Percentiles rank a stretch among this genome's conserved stretches.
These are phyloP conservation scores for Synaphobranchus kaupii DNA, from an alignment of 2,797 vertebrate genomes.

Conservation along the genomic window DNA sequence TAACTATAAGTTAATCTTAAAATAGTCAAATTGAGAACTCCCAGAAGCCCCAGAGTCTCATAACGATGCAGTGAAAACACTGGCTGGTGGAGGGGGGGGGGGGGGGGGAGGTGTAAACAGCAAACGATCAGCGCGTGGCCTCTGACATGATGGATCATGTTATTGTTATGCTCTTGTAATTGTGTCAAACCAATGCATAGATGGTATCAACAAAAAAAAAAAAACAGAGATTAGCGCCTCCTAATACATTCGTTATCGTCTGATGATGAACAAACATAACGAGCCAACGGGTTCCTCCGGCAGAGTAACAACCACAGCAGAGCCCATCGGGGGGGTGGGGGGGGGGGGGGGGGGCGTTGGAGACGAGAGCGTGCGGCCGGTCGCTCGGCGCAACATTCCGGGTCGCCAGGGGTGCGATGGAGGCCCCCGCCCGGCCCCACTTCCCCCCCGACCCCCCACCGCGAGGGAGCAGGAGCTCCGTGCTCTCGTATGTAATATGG, in stretches of 20 bases:
- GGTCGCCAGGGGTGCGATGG: background rate
- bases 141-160: background rate
- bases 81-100: background rate
- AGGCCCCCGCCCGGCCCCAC: conserved; percentile 21
- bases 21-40: background rate
- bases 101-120: background rate
- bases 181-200: background rate
- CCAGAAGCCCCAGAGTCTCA: background rate
- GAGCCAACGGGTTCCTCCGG: background rate
- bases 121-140: background rate
- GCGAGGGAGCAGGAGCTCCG: conserved; percentile 8
- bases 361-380: background rate
- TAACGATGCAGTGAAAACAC: background rate
- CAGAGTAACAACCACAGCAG: background rate
- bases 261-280: background rate
- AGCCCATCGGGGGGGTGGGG: background rate
- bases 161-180: background rate
- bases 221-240: background rate
- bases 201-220: background rate
- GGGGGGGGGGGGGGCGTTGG: background rate
- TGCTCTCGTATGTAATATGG: conserved; percentile 34
- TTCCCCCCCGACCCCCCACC: conserved; percentile 13
- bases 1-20: background rate
- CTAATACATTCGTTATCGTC: background rate
- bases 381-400: conserved; percentile 16